Evolutionary conservation across 2,113 vertebrate species (phyloP).

Genomic region (Tretioscincus oriximinensis): DNA sequence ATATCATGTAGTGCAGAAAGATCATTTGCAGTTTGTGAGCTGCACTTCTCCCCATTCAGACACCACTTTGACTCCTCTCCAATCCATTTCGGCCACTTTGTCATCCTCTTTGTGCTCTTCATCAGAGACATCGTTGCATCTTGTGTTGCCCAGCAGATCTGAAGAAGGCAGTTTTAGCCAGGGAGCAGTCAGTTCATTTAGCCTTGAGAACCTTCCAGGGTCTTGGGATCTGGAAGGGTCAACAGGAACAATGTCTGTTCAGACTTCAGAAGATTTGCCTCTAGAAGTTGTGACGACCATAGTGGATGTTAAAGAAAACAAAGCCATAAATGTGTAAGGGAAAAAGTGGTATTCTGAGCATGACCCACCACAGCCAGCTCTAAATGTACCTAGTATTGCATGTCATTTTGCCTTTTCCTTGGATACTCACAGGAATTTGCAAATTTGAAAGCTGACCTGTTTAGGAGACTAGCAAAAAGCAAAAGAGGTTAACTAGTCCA

Average conservation of each 20-base stretch:
- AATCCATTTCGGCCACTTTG: conserved; percentile 79
- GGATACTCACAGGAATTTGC: conserved; percentile 6
- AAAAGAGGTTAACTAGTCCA: conserved; percentile 38
- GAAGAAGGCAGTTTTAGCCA: conserved; percentile 73
- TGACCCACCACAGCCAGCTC: conserved; percentile 39
- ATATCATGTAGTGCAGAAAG: conserved; percentile 72
- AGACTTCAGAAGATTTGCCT: conserved; percentile 65
- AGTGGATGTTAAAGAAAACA: conserved; percentile 68
- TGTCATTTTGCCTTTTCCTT: conserved; percentile 55
- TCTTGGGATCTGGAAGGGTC: conserved; percentile 71
- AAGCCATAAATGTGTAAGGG: conserved; percentile 74
- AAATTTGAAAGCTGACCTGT: conserved; percentile 31
- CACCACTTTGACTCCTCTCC: conserved; percentile 74
- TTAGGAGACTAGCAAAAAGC: conserved; percentile 6
- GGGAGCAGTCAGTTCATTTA: conserved; percentile 73
- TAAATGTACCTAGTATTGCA: conserved; percentile 51
- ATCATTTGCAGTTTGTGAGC: conserved; percentile 69
- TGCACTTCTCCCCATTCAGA: conserved; percentile 76
- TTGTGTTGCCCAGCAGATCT: conserved; percentile 76
- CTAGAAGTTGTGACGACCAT: conserved; percentile 68
- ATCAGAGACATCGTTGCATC: conserved; percentile 75
- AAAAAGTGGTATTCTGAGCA: conserved; percentile 33
- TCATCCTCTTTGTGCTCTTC: conserved; percentile 77
- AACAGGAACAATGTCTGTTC: conserved; percentile 39
- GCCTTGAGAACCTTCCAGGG: conserved; percentile 78